phyloP scores from a whole-genome alignment of 2,888 invertebrate genomes.

The Deilephila elpenor region DNA sequence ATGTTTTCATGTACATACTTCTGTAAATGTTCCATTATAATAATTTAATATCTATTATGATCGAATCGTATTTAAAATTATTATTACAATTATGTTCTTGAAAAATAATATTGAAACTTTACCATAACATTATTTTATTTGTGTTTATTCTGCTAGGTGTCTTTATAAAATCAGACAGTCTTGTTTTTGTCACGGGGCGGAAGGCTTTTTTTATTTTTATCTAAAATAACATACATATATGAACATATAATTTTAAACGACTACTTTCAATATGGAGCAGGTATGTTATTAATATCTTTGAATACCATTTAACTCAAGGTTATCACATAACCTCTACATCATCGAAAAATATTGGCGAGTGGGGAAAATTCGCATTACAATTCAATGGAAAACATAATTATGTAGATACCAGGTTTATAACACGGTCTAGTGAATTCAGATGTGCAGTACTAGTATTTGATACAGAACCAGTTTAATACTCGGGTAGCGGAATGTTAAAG shows the following conservation, averaged over 20 bases:
- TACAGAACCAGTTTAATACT: neutral
- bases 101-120: neutral
- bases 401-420: neutral
- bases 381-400: neutral
- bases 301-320: neutral
- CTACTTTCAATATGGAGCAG: neutral
- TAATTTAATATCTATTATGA: too few species aligned
- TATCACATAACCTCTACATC: constrained; percentile 12
- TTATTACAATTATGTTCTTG: neutral
- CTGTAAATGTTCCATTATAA: too few species aligned
- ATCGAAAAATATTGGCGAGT: neutral
- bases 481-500: neutral
- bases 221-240: neutral
- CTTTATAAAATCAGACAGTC: constrained; percentile 16
- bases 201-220: neutral
- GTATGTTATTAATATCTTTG: constrained; percentile 1
- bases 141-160: neutral
- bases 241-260: neutral
- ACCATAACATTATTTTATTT: neutral
- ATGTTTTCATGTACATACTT: neutral
- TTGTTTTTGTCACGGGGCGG: neutral
- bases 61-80: too few species aligned
- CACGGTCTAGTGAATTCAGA: neutral
- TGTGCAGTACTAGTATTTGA: neutral
- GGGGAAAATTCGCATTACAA: neutral